These are phyloP conservation scores for Tachina lurida DNA, from an alignment of 2,888 invertebrate species.

Conservation along the genomic window DNA sequence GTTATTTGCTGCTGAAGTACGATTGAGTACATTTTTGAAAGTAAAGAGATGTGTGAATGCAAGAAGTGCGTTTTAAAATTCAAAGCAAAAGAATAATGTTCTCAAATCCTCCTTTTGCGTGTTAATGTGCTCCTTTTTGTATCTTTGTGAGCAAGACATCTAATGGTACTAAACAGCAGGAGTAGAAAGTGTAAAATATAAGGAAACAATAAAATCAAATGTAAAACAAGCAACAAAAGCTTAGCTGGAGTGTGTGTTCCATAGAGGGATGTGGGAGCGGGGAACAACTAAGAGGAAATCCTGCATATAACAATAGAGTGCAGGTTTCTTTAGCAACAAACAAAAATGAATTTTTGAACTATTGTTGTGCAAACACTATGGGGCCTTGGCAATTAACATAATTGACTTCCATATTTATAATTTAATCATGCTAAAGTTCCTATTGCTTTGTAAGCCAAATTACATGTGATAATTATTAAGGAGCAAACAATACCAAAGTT, in stretches of 20 bases:
- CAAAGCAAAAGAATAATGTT: constrained; percentile 62
- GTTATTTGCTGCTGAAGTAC: constrained; percentile 47
- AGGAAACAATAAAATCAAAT: constrained; percentile 61
- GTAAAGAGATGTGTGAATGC: constrained; percentile 54
- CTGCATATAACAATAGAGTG: constrained; percentile 66
- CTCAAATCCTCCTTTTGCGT: constrained; percentile 36
- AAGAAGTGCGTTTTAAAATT: constrained; percentile 64
- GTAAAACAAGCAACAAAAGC: constrained; percentile 34
- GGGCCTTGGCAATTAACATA: not conserved
- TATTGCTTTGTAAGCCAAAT: too few relatives aligned
- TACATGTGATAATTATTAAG: too few relatives aligned
- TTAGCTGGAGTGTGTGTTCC: not conserved
- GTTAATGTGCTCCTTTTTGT: constrained; percentile 1
- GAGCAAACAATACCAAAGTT: too few relatives aligned
- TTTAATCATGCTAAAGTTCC: too few relatives aligned
- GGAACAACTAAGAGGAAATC: constrained; percentile 57
- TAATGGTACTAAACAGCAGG: not conserved
- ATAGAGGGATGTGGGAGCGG: not conserved
- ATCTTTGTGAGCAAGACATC: constrained; percentile 11
- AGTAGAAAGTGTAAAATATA: constrained; percentile 53
- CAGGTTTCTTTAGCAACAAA: constrained; percentile 42
- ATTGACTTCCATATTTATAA: not conserved
- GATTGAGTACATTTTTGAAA: constrained; percentile 9
- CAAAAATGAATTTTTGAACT: constrained; percentile 10
- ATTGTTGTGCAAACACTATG: constrained; percentile 13